Conservation (phyloP, 2,888 invertebrate species). For the Mystacides longicornis region DNA sequence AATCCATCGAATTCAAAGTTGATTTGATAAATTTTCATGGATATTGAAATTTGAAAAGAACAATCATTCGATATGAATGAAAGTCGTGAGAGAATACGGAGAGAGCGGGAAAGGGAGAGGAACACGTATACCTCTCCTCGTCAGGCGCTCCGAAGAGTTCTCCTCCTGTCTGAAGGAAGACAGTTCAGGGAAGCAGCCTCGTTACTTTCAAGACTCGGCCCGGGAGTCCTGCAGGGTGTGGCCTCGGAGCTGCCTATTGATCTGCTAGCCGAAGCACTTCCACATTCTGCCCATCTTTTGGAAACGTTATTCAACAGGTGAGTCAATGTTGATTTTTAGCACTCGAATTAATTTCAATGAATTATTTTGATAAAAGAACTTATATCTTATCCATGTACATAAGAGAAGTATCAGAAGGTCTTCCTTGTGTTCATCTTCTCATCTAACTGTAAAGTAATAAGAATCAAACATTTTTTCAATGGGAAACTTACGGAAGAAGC, state of each 20-base stretch:
- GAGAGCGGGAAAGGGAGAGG: slow-evolving; percentile 54
- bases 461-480: too few relatives aligned
- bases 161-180: slow-evolving; percentile 77
- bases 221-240: slow-evolving; percentile 69
- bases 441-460: too few relatives aligned
- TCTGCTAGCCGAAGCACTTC: slow-evolving; percentile 80
- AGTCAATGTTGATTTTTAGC: slow-evolving; percentile 30
- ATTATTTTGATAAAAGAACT: too few relatives aligned
- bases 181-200: slow-evolving; percentile 88
- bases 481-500: too few relatives aligned
- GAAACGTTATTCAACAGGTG: slow-evolving; percentile 74
- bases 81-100: slow-evolving; percentile 63
- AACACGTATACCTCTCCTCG: slow-evolving; percentile 58
- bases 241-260: slow-evolving; percentile 78
- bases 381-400: too few relatives aligned
- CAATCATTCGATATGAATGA: slow-evolving; percentile 50
- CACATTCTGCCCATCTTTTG: slow-evolving; percentile 77
- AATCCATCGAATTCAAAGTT: not conserved
- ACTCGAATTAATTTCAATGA: too few relatives aligned
- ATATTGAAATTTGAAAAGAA: not conserved
- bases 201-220: slow-evolving; percentile 71
- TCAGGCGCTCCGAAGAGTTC: slow-evolving; percentile 59
- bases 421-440: too few relatives aligned
- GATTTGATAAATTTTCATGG: not conserved
- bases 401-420: too few relatives aligned